Conservation (phyloP, 2,113 vertebrate genomes). For the Prinia subflava region DNA sequence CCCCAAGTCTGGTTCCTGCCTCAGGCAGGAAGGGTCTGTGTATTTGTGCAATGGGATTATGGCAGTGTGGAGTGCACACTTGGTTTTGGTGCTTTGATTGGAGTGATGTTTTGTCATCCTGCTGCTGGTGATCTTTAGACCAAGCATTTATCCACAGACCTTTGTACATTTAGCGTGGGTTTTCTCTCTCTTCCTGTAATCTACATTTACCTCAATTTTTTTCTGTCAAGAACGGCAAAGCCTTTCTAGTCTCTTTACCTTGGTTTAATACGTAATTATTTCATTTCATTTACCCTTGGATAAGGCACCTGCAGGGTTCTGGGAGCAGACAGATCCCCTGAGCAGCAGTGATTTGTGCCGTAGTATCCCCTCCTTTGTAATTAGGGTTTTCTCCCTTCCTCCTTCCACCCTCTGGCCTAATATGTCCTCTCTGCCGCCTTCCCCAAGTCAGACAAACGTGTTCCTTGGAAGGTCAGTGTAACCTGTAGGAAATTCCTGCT, state of each 20-base stretch:
- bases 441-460: slow-evolving; percentile 13
- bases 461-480: slow-evolving; percentile 51
- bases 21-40: background rate
- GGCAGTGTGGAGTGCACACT: background rate
- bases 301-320: background rate
- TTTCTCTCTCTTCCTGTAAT: background rate
- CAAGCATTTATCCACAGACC: background rate
- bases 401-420: background rate
- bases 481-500: slow-evolving; percentile 62
- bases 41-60: background rate
- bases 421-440: background rate
- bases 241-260: background rate
- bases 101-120: background rate
- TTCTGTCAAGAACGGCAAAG: background rate
- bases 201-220: background rate
- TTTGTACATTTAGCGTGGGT: background rate
- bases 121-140: background rate
- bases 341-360: background rate
- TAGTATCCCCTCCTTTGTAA: background rate
- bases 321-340: background rate
- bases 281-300: background rate
- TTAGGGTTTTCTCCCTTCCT: background rate
- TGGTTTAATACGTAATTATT: background rate
- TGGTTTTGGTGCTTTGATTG: background rate
- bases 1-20: background rate